phyloP scores from a whole-genome alignment of 2,113 vertebrate species.

The Pollachius pollachius region DNA sequence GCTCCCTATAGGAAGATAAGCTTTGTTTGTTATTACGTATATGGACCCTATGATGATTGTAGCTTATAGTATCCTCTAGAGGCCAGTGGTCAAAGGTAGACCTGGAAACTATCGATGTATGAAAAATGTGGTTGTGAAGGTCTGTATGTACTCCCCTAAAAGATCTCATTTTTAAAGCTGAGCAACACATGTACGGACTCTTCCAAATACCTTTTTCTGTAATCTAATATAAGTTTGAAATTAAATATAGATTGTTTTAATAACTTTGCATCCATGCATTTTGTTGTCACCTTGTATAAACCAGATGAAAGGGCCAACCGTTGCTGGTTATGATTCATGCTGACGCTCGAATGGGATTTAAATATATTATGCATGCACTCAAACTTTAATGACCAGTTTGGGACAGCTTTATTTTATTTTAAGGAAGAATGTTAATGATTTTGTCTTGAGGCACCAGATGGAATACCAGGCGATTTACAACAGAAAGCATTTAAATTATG shows the following conservation, averaged over 20 bases:
- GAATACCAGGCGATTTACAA: too few relatives aligned
- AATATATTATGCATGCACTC: too few relatives aligned
- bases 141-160: conserved; percentile 70
- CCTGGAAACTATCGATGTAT: conserved; percentile 66
- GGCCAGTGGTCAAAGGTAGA: conserved; percentile 71
- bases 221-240: conserved; percentile 99
- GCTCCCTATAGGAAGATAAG: conserved; percentile 82
- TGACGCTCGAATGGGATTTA: too few relatives aligned
- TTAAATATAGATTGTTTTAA: conserved; percentile 99
- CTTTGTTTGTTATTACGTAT: conserved; percentile 76
- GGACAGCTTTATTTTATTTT: neutral
- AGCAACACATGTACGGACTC: conserved; percentile 88
- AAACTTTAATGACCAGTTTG: neutral
- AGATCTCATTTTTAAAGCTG: conserved; percentile 85
- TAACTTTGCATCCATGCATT: conserved; percentile 83
- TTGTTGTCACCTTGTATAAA: conserved; percentile 45
- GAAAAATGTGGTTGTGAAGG: conserved; percentile 66
- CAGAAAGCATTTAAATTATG: too few relatives aligned
- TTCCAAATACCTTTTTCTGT: conserved; percentile 88
- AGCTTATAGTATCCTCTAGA: conserved; percentile 91
- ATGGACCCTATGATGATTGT: conserved; percentile 69
- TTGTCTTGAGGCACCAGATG: too few relatives aligned
- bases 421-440: neutral
- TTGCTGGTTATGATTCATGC: too few relatives aligned
- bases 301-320: too few relatives aligned